Evolutionary conservation across 1,140 invertebrate genomes (phyloP), one percentile per base, ranked within the genome.

Genomic region (Diuraphis noxia): DNA sequence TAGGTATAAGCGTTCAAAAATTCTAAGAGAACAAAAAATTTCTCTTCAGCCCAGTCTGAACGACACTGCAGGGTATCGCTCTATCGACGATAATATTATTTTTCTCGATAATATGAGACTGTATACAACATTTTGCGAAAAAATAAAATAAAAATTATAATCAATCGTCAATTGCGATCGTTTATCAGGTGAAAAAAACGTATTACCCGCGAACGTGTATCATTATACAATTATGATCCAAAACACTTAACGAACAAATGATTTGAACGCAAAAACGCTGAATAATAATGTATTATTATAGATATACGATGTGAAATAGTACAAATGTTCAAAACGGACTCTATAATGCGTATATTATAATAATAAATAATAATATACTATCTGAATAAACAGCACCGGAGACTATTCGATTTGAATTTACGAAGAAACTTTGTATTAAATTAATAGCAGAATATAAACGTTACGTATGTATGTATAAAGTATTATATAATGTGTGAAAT

Each of bases 361-460:
- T 49, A 21, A 49, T 49, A 21, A 21, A 49, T 49, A 21, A 49
- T 49, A n/a, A n/a, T 72, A 81, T 79, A 79, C 77, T 79, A 9
- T 81, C 9, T 1, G 79, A 10, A 25, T 25, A 25, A 38, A 38
- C 38, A 81, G 40, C 13, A 23, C 40, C 9, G 40, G 38, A 6
- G 40, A 82, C 38, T 41, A 82, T 82, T 30, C 81, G 81, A 82
- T 82, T 82, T 82, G 81, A 82, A 82, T 82, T 82, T 82, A 82
- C 25, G 81, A 41, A 40, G 30, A 82, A 82, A 82, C 40, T 82
- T 41, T 79, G 34, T n/a, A 72, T 72, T 72, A 72, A 72, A n/a
- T 72, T 72, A 72, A 72, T 72, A n/a, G 30, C n/a, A 63, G n/a
- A n/a, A n/a, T 63, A 63, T 13, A 19, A 0, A 49, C 19, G 17